Evolutionary conservation across 2,113 vertebrate species (phyloP).

Genomic region (Turnix velox): DNA sequence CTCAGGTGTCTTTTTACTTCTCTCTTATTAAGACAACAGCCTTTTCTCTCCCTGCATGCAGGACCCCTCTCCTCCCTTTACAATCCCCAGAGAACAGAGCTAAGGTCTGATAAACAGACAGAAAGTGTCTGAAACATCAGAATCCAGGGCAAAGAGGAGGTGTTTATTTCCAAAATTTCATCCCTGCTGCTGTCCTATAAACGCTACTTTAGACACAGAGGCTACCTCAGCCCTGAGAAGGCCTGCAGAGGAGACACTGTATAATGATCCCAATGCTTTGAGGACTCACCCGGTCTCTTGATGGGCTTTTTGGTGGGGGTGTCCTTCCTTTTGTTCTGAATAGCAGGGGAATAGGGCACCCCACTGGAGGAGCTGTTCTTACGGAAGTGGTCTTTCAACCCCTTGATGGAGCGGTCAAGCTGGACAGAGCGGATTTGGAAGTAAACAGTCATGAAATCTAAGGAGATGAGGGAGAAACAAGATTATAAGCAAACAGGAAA

Average conservation of each 20-base stretch:
- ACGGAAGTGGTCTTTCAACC: slow-evolving; percentile 93
- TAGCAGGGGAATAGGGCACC: slow-evolving; percentile 90
- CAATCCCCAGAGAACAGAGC: background rate
- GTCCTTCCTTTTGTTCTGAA: slow-evolving; percentile 95
- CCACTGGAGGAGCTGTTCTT: slow-evolving; percentile 90
- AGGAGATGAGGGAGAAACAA: background rate
- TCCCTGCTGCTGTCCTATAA: background rate
- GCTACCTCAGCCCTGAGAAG: background rate
- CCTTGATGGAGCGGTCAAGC: slow-evolving; percentile 94
- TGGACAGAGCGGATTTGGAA: slow-evolving; percentile 95
- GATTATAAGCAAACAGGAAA: background rate
- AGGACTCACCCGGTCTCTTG: slow-evolving; percentile 89
- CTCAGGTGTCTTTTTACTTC: background rate
- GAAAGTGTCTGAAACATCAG: background rate
- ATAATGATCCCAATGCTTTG: background rate
- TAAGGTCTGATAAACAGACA: background rate
- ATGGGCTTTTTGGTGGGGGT: slow-evolving; percentile 93
- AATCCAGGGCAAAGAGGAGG: background rate
- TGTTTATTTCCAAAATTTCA: background rate
- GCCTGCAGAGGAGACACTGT: background rate
- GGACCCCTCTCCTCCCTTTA: background rate
- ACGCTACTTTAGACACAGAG: background rate
- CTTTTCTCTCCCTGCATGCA: background rate
- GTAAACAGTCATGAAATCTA: slow-evolving; percentile 99
- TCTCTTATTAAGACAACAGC: background rate